Percentiles rank a stretch among this genome's conserved stretches.
phyloP scores from a whole-genome alignment of 2,797 vertebrate genomes.

The Bradypodion pumilum region DNA sequence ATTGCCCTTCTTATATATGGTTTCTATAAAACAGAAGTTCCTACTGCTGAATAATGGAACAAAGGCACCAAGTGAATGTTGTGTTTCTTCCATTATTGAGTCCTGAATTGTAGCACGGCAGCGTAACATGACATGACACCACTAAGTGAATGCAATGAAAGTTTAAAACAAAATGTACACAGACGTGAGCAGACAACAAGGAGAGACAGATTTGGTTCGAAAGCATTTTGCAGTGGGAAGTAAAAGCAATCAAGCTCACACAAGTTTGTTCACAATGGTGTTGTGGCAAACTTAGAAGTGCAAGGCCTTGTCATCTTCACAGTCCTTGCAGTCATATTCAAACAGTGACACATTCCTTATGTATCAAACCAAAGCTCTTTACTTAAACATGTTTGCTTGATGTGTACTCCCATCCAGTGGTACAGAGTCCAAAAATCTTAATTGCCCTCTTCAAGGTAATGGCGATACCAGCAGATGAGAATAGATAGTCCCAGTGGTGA shows the following conservation, averaged over 20 bases:
- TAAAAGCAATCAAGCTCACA: not conserved
- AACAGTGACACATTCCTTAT: not conserved
- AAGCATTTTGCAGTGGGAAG: constrained; percentile 1
- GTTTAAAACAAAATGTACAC: constrained; percentile 40
- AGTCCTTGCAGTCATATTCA: not conserved
- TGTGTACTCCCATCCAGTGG: not conserved
- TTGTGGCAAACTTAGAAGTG: not conserved
- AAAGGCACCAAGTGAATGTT: constrained; percentile 46
- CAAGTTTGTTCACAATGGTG: not conserved
- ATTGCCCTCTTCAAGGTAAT: too few relatives aligned
- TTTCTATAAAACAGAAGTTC: constrained; percentile 19
- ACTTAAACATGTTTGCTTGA: not conserved
- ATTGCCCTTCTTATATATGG: constrained; percentile 26
- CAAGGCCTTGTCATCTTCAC: not conserved
- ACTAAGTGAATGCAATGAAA: constrained; percentile 48
- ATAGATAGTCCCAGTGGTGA: too few relatives aligned
- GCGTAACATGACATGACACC: constrained; percentile 19
- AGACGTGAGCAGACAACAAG: constrained; percentile 12
- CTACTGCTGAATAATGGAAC: constrained; percentile 52
- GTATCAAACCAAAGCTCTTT: not conserved
- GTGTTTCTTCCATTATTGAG: constrained; percentile 51
- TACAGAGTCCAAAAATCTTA: too few relatives aligned
- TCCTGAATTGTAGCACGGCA: constrained; percentile 34
- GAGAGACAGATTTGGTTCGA: accelerated
- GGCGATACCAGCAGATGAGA: too few relatives aligned